Evolutionary conservation across 2,888 invertebrate genomes (phyloP).

Genomic region (Slavum lentiscoides): DNA sequence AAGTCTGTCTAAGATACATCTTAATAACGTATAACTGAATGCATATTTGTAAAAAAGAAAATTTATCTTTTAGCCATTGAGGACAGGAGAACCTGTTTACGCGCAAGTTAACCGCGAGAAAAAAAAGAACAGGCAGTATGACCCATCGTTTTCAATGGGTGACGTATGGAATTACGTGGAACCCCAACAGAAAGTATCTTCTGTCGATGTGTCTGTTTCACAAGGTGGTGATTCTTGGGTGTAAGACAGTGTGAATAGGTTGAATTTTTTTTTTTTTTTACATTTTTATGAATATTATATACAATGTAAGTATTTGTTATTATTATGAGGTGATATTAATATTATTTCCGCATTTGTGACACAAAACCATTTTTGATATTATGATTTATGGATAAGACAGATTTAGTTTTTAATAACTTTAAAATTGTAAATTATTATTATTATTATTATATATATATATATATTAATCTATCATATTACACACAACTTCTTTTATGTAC

Average conservation of each 20-base stretch:
- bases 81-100: constrained; percentile 68
- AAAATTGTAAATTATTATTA: constrained; percentile 34
- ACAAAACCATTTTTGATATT: constrained; percentile 45
- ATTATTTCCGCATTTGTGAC: constrained; percentile 48
- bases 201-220: constrained; percentile 55
- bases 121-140: constrained; percentile 63
- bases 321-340: constrained; percentile 49
- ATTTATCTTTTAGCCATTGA: constrained; percentile 60
- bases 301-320: constrained; percentile 47
- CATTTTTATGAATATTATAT: constrained; percentile 36
- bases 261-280: background rate
- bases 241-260: constrained; percentile 56
- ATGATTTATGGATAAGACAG: constrained; percentile 22
- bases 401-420: constrained; percentile 37
- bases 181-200: constrained; percentile 32
- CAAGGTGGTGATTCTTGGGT: constrained; percentile 64
- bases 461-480: constrained; percentile 33
- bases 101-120: constrained; percentile 71
- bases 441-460: too few relatives aligned
- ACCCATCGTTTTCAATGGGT: constrained; percentile 47
- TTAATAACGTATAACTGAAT: too few relatives aligned
- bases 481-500: constrained; percentile 35
- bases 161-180: constrained; percentile 54
- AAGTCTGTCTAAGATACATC: too few relatives aligned
- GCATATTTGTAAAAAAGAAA: background rate